Percentiles rank a stretch among this genome's conserved stretches.
These are phyloP conservation scores for Dendrolimus pini DNA, from an alignment of 2,888 invertebrate species.

Conservation along the genomic window DNA sequence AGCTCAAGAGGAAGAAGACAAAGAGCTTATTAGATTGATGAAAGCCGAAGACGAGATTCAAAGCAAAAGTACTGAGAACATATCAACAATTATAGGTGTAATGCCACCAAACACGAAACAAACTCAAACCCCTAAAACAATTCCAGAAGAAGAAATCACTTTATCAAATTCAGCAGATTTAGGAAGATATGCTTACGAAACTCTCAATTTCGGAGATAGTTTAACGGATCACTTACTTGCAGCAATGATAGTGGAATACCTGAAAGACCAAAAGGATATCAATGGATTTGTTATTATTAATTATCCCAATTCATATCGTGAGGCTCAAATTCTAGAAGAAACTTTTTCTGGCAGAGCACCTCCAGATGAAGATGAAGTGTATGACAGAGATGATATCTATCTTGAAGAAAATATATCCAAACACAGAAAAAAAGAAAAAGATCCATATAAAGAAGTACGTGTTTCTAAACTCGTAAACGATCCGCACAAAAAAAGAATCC, in stretches of 20 bases:
- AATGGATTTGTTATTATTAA: conserved; percentile 80
- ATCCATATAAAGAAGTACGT: conserved; percentile 47
- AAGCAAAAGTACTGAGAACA: conserved; percentile 38
- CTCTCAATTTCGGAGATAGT: conserved; percentile 68
- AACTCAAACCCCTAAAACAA: conserved; percentile 78
- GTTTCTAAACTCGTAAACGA: conserved; percentile 71
- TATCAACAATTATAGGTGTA: conserved; percentile 31
- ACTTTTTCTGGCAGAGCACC: conserved; percentile 71
- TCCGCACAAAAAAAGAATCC: conserved; percentile 51
- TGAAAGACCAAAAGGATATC: conserved; percentile 64
- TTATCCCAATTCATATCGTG: conserved; percentile 76
- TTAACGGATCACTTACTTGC: conserved; percentile 73
- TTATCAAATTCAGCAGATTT: conserved; percentile 68
- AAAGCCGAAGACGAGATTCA: conserved; percentile 44
- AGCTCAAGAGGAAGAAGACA: conserved; percentile 42
- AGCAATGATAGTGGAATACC: conserved; percentile 77
- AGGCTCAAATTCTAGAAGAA: conserved; percentile 78
- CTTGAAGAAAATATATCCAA: conserved; percentile 55
- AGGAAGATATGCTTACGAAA: conserved; percentile 75
- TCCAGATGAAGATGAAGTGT: conserved; percentile 48
- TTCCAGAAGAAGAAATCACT: conserved; percentile 75
- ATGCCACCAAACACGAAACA: conserved; percentile 58
- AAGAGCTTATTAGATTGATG: conserved; percentile 48
- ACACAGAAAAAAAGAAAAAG: conserved; percentile 49
- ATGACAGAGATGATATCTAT: conserved; percentile 56